phyloP scores from a whole-genome alignment of 2,113 vertebrate species.

The Dasyornis broadbenti region DNA sequence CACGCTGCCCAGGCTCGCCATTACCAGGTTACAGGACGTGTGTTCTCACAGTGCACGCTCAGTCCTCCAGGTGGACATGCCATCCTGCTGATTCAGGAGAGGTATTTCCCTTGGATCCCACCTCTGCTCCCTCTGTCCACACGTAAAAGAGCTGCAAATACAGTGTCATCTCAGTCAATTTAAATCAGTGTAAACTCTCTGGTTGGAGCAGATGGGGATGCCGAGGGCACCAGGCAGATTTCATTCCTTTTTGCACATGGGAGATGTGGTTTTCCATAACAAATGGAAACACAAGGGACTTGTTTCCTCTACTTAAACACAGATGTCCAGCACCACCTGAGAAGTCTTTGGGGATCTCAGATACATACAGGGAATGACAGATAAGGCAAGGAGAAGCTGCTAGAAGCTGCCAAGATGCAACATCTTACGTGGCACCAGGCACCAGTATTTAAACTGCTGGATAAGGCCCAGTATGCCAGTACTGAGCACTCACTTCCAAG shows the following conservation, averaged over 20 bases:
- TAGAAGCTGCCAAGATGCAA: not conserved
- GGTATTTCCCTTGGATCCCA: not conserved
- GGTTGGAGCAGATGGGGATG: not conserved
- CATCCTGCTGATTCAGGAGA: not conserved
- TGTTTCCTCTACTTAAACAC: not conserved
- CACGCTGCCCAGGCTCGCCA: not conserved
- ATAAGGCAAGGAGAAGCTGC: not conserved
- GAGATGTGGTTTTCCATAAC: not conserved
- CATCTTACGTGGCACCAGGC: not conserved
- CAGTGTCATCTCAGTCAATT: not conserved
- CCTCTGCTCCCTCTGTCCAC: not conserved
- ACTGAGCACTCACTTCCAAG: not conserved
- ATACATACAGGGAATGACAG: not conserved
- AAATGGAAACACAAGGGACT: not conserved
- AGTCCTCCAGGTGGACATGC: not conserved
- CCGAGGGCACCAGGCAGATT: not conserved
- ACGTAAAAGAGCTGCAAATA: not conserved
- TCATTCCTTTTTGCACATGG: rapidly evolving
- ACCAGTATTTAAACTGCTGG: not conserved
- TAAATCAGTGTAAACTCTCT: not conserved
- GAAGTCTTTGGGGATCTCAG: not conserved
- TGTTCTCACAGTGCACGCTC: not conserved
- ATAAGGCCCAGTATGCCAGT: not conserved
- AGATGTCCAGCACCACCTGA: not conserved
- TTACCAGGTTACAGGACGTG: not conserved